Percentiles rank a stretch among this genome's conserved stretches.
These are phyloP conservation scores for Metopolophium dirhodum DNA, from an alignment of 1,140 invertebrate species.

Conservation along the genomic window DNA sequence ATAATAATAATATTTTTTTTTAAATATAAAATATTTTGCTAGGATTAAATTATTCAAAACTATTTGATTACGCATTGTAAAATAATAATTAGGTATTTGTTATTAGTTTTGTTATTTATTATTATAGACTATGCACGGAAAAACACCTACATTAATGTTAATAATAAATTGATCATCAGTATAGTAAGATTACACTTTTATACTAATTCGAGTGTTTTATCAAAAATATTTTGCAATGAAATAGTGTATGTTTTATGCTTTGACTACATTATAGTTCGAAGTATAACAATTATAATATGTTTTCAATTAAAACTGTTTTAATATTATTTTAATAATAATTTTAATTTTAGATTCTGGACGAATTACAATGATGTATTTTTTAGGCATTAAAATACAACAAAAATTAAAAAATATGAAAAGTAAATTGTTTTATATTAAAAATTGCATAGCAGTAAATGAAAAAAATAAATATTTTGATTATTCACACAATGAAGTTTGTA, in stretches of 20 bases:
- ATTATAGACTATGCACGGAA: not conserved
- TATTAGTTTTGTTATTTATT: not conserved
- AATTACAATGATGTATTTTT: constrained; percentile 2
- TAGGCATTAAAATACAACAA: not conserved
- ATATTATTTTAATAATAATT: constrained; percentile 5
- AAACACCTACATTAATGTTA: not conserved
- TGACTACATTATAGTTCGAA: not conserved
- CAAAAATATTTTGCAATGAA: not conserved
- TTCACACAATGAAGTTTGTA: not conserved
- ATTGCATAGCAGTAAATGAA: not conserved
- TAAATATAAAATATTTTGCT: not conserved
- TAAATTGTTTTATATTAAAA: constrained; percentile 3
- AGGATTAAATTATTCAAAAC: not conserved
- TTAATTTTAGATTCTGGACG: not conserved
- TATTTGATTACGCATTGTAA: not conserved
- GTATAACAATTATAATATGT: not conserved
- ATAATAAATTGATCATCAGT: not conserved
- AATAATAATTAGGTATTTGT: not conserved
- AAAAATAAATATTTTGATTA: constrained; percentile 5
- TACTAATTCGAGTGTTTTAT: not conserved
- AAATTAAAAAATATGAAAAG: not conserved
- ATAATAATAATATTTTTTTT: not conserved
- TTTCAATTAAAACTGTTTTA: constrained; percentile 2
- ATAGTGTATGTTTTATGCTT: not conserved
- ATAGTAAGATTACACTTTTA: not conserved